Base-by-base conservation (phyloP, 2,797 vertebrate genomes). In the Mus caroli region DNA sequence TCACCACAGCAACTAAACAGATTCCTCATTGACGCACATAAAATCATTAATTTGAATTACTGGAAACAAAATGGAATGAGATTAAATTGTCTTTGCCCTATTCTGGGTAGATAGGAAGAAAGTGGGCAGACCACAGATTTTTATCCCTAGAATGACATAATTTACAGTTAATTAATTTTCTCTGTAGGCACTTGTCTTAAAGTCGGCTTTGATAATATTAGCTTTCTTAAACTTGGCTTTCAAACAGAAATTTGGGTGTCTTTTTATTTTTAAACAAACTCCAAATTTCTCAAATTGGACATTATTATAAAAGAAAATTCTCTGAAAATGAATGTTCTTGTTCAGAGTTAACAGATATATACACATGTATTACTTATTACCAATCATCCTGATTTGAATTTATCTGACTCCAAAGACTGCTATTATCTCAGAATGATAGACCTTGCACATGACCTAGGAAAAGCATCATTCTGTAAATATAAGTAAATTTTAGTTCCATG, bases 141-240 rank as follows among this genome's bases (percentile, higher is more conserved):
- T 60, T 31, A 56, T 94, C 9, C 34, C 75, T 54, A n/a, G 20
- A 76, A 31, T 19, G 67, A 43, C 15, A 89, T 80, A 17, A 60
- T 7, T 89, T 69, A 76, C 1, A 43, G 0, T 82, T 86, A 69
- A 60, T 52, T 58, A 73, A 79, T 69, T 67, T 75, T 6, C 76
- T 87, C 34, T 88, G 46, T 85, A 60, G 62, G 11, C 17, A 76
- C 83, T 67, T 91, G 0, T 6, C 90, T 73, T 58, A 79, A 24
- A 88, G 31, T 90, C 64, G 40, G 26, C 69, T 43, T 54, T 82
- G 2, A 82, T 94, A 71, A 62, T 90, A 71, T 91, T 92, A 43
- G 8, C 88, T 46, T 60, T 69, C 15, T 24, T 69, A 24, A 73
- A 75, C 17, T 90, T 92, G 34, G 26, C 17, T 52, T 79, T 75